Percentiles rank a stretch among this genome's conserved stretches.
These are phyloP conservation scores for Gastrophryne carolinensis DNA, from an alignment of 2,797 vertebrate genomes.

Conservation along the genomic window DNA sequence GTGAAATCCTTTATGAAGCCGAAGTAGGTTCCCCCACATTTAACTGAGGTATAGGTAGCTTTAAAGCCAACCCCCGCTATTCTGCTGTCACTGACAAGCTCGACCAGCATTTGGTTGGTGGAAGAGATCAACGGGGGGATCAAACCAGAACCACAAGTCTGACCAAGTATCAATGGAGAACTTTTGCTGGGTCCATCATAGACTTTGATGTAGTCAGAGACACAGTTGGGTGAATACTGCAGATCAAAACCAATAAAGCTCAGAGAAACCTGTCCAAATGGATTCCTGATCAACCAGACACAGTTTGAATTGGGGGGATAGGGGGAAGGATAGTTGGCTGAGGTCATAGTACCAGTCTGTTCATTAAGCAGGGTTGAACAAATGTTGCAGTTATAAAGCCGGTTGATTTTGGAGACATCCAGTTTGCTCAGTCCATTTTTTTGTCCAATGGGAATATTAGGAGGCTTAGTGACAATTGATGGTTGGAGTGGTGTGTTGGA, in stretches of 20 bases:
- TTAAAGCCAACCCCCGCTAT: conserved; percentile 58
- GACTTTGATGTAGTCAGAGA: conserved; percentile 63
- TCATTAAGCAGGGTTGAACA: conserved; percentile 56
- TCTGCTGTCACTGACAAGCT: conserved; percentile 59
- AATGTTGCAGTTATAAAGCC: conserved; percentile 78
- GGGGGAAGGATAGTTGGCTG: conserved; percentile 56
- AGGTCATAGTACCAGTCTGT: conserved; percentile 55
- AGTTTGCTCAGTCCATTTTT: conserved; percentile 76
- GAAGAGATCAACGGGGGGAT: conserved; percentile 56
- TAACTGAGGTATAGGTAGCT: conserved; percentile 57
- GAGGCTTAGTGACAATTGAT: conserved; percentile 81
- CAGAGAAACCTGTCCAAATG: conserved; percentile 59
- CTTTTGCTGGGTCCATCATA: conserved; percentile 62
- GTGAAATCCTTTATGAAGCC: neutral
- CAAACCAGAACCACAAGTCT: conserved; percentile 54
- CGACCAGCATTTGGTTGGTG: conserved; percentile 58
- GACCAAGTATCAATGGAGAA: conserved; percentile 59
- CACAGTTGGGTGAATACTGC: conserved; percentile 56
- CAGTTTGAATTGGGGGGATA: conserved; percentile 58
- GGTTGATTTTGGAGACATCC: conserved; percentile 84
- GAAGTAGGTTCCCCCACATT: conserved; percentile 19
- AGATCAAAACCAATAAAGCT: conserved; percentile 63
- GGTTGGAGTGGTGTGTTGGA: conserved; percentile 74
- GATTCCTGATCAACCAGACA: conserved; percentile 63
- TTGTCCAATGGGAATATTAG: conserved; percentile 78